These are phyloP conservation scores for Eucidaris tribuloides DNA, from an alignment of 35 echinoderm and acorn worm species.

Conservation along the genomic window DNA sequence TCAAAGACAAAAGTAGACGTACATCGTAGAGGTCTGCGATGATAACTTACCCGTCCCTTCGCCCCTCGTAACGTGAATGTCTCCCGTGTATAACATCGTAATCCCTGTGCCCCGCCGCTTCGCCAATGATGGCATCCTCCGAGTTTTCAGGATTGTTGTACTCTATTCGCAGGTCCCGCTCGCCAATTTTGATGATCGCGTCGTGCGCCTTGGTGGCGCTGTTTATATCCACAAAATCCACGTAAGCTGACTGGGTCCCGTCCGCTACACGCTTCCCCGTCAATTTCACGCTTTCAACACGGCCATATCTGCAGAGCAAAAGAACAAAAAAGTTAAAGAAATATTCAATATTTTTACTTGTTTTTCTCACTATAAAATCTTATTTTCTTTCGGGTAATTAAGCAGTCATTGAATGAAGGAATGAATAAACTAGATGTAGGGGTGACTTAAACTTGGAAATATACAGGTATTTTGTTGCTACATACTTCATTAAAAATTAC, in stretches of 20 bases:
- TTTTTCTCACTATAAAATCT: no score
- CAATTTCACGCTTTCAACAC: constrained; percentile 97
- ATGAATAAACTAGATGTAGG: no score
- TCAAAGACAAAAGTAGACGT: no score
- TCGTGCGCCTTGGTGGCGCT: constrained; percentile 98
- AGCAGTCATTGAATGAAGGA: no score
- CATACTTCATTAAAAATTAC: no score
- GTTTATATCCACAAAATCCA: constrained; percentile 99
- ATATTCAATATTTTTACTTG: no score
- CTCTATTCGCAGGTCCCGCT: constrained; percentile 92
- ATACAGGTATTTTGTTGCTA: no score
- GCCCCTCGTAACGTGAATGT: constrained; percentile 76
- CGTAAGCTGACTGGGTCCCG: constrained; percentile 89
- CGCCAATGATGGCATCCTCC: constrained; percentile 58
- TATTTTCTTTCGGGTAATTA: no score
- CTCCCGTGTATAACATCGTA: constrained; percentile 74
- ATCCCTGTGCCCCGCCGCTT: constrained; percentile 55
- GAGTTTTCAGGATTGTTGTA: constrained; percentile 96
- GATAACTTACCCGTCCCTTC: constrained; percentile 75
- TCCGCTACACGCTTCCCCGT: constrained; percentile 89
- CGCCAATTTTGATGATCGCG: constrained; percentile 90
- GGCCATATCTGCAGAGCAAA: constrained; percentile 82
- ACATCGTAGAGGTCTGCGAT: no score
- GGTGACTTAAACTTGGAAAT: no score
- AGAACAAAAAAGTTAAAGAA: no score